Evolutionary conservation across 2,113 vertebrate species (phyloP).

Genomic region (Sorex araneus): DNA sequence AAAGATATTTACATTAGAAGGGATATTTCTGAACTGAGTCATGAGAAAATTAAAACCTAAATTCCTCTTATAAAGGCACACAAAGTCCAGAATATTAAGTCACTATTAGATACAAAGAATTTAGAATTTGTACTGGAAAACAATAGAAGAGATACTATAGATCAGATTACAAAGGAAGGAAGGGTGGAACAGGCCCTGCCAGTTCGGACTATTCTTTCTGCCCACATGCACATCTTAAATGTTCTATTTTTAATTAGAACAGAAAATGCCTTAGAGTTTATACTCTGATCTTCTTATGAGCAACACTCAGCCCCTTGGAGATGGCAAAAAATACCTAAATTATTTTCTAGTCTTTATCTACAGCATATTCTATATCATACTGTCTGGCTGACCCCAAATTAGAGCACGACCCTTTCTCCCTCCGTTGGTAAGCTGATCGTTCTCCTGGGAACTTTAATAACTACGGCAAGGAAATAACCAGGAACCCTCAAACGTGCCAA

Average conservation of each 20-base stretch:
- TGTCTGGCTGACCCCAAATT: neutral
- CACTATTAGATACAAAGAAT: slow-evolving; percentile 63
- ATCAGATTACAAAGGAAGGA: slow-evolving; percentile 78
- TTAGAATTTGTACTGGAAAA: slow-evolving; percentile 68
- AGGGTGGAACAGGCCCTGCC: slow-evolving; percentile 45
- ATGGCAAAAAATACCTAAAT: neutral
- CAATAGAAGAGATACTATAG: slow-evolving; percentile 74
- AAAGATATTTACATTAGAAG: slow-evolving; percentile 54
- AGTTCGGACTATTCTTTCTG: slow-evolving; percentile 53
- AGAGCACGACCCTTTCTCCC: neutral
- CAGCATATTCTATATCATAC: neutral
- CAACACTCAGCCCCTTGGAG: neutral
- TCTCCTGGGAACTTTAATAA: neutral
- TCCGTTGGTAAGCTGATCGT: neutral
- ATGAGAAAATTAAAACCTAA: slow-evolving; percentile 58
- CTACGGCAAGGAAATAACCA: neutral
- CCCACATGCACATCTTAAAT: slow-evolving; percentile 56
- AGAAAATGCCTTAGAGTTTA: slow-evolving; percentile 54
- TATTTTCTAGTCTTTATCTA: neutral
- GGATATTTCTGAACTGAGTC: slow-evolving; percentile 51
- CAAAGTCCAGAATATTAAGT: slow-evolving; percentile 50
- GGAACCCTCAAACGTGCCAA: neutral
- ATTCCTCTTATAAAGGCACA: slow-evolving; percentile 13
- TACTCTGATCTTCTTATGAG: neutral
- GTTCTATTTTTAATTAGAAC: slow-evolving; percentile 69